Conservation (phyloP, 2,888 invertebrate species). For the Xanthia icteritia region DNA sequence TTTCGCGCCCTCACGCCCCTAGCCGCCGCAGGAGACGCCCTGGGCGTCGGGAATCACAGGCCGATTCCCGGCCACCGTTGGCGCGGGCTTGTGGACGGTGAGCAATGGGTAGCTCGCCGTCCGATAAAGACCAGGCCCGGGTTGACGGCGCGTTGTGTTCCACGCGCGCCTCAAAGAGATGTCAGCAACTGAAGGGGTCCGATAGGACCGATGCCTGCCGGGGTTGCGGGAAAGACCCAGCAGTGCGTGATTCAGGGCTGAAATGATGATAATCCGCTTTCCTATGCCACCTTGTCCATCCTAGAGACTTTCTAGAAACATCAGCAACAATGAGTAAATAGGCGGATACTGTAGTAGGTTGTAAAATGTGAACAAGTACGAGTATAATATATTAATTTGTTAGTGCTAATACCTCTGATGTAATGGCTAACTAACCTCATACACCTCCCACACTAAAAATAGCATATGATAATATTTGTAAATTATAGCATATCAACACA, state of each 20-base stretch:
- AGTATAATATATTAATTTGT: background rate
- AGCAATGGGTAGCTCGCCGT: too few species aligned
- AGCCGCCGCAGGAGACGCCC: too few species aligned
- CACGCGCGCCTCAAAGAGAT: too few species aligned
- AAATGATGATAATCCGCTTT: background rate
- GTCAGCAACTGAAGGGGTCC: too few species aligned
- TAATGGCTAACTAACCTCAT: constrained; percentile 9
- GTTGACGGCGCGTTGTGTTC: too few species aligned
- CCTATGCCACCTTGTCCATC: background rate
- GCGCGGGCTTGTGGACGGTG: too few species aligned
- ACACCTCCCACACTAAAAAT: constrained; percentile 41
- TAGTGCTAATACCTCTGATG: constrained; percentile 13
- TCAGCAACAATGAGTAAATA: background rate
- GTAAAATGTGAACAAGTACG: constrained; percentile 8
- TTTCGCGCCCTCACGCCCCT: too few species aligned
- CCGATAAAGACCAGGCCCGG: too few species aligned
- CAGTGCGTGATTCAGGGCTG: background rate
- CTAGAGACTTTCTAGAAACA: background rate
- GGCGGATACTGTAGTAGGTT: constrained; percentile 1
- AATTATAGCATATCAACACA: constrained; percentile 24
- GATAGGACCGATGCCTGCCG: too few species aligned
- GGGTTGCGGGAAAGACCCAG: too few species aligned
- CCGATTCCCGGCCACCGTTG: too few species aligned
- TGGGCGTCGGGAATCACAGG: too few species aligned
- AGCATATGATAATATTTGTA: constrained; percentile 35